Evolutionary conservation across 30 jellyfish, hydroid and myxozoan genomes (phyloP).

Genomic region (Aurelia aurita): DNA sequence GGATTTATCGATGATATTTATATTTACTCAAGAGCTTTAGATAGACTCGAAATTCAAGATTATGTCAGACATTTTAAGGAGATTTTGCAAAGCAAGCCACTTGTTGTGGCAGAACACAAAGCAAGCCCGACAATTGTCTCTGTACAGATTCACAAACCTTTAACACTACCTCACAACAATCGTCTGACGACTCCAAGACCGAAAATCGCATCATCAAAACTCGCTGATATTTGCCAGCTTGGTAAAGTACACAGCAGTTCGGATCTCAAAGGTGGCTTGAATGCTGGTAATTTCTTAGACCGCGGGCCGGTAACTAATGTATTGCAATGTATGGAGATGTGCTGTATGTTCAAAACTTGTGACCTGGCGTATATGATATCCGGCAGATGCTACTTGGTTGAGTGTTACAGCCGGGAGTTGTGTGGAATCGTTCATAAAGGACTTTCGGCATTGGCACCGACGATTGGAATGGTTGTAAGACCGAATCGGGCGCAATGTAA

Average conservation of each 20-base stretch:
- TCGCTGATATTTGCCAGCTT: constrained; percentile 69
- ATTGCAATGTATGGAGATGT: constrained; percentile 87
- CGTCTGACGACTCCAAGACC: constrained; percentile 58
- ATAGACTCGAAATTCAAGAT: constrained; percentile 69
- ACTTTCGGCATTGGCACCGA: constrained; percentile 83
- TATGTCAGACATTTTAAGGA: constrained; percentile 84
- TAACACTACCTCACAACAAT: constrained; percentile 8
- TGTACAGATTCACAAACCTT: constrained; percentile 26
- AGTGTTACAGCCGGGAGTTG: constrained; percentile 82
- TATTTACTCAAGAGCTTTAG: constrained; percentile 81
- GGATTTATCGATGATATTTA: constrained; percentile 93
- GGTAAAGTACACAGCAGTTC: constrained; percentile 81
- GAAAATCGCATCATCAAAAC: constrained; percentile 38
- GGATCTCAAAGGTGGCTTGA: constrained; percentile 92
- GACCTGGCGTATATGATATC: constrained; percentile 93
- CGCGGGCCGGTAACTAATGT: constrained; percentile 83
- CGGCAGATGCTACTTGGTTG: constrained; percentile 92
- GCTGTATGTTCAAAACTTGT: constrained; percentile 89
- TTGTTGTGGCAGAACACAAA: not conserved
- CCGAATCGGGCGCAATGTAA: constrained; percentile 61
- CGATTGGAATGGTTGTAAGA: constrained; percentile 86
- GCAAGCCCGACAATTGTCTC: constrained; percentile 19
- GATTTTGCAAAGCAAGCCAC: constrained; percentile 39
- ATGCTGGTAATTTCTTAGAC: constrained; percentile 92
- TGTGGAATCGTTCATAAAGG: constrained; percentile 90